phyloP scores from a whole-genome alignment of 2,113 vertebrate genomes.

The Crotalus tigris region DNA sequence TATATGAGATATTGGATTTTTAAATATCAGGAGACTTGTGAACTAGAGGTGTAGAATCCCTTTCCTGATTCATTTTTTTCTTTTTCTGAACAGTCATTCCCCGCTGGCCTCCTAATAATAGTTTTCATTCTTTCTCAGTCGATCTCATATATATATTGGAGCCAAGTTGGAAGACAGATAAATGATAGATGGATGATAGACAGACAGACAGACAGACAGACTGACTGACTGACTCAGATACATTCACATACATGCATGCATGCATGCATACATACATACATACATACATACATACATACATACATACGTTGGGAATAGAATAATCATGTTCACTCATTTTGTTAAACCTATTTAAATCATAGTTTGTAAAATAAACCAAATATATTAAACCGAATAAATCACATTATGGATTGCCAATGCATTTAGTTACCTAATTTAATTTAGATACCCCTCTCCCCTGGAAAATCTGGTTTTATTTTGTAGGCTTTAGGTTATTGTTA shows the following conservation, averaged over 20 bases:
- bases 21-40: neutral
- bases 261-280: no score
- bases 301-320: no score
- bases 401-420: neutral
- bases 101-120: no score
- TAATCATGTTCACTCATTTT: no score
- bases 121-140: neutral
- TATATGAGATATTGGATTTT: neutral
- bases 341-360: neutral
- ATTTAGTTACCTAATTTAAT: neutral
- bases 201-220: no score
- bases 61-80: neutral
- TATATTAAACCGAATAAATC: neutral
- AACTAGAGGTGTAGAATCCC: neutral
- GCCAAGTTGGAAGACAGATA: neutral
- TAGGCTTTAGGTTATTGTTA: neutral
- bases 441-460: neutral
- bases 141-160: neutral
- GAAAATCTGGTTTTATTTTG: neutral
- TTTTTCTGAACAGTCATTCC: neutral
- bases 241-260: no score
- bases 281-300: no score
- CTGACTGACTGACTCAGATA: no score
- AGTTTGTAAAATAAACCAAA: neutral
- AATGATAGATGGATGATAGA: no score